phyloP scores from a whole-genome alignment of 2,113 vertebrate species.

The Emydocephalus ijimae region DNA sequence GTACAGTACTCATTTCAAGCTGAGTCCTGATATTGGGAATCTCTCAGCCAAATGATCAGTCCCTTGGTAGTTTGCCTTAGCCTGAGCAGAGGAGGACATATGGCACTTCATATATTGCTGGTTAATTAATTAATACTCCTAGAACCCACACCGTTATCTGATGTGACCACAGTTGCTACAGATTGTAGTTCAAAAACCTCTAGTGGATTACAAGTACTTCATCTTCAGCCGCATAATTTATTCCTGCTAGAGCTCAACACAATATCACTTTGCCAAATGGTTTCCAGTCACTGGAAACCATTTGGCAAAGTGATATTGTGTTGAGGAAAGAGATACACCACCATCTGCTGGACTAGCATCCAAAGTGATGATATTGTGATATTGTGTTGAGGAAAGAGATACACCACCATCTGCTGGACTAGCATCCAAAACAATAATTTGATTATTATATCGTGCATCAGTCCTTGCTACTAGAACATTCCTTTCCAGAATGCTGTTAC shows the following conservation, averaged over 20 bases:
- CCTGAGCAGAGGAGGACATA: background rate
- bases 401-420: conserved; percentile 45
- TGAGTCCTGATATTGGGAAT: background rate
- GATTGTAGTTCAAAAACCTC: background rate
- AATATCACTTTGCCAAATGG: background rate
- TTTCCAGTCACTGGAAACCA: background rate
- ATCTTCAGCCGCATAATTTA: background rate
- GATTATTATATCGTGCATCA: too few species aligned
- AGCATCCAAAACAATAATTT: background rate
- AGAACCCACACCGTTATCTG: background rate
- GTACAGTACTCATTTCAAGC: background rate
- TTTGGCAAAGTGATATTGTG: too few species aligned
- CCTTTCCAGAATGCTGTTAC: background rate
- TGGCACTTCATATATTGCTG: background rate
- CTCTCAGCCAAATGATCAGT: background rate
- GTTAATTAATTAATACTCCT: background rate
- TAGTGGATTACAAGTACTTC: background rate
- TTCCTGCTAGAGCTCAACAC: background rate
- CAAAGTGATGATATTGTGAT: too few species aligned
- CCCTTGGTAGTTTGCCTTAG: background rate
- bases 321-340: conserved; percentile 17
- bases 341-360: background rate
- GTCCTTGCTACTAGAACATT: background rate
- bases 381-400: too few species aligned
- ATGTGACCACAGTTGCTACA: background rate